Conservation (phyloP, 2,888 invertebrate genomes). For the Erebia epiphron region DNA sequence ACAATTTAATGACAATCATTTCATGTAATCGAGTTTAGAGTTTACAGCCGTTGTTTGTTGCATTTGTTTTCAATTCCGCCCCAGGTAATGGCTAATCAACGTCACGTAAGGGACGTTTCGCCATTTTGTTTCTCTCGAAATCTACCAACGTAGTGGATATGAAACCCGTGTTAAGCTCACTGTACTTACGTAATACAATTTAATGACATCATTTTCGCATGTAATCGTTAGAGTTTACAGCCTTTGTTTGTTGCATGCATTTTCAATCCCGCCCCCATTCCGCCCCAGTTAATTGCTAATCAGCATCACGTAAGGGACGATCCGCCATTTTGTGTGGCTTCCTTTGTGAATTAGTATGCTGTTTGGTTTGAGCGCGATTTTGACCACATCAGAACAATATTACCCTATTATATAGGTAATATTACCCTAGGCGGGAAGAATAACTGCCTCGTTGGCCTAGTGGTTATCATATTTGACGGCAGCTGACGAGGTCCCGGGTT, state of each 20-base stretch:
- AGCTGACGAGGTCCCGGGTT: no score
- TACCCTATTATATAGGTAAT: no score
- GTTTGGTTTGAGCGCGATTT: slow-evolving; percentile 7
- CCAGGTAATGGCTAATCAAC: slow-evolving; percentile 21
- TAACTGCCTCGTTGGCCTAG: no score
- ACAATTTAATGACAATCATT: slow-evolving; percentile 21
- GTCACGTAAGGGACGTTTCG: slow-evolving; percentile 12
- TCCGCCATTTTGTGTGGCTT: slow-evolving; percentile 22
- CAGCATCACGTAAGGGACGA: slow-evolving; percentile 11
- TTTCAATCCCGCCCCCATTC: slow-evolving; percentile 19
- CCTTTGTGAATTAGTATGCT: slow-evolving; percentile 25
- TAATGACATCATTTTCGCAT: slow-evolving; percentile 15
- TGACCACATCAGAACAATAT: no score
- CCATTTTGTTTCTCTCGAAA: slow-evolving; percentile 10
- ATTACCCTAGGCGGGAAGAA: no score
- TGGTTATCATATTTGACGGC: no score
- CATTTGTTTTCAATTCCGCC: slow-evolving; percentile 17
- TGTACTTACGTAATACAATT: neutral
- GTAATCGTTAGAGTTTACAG: slow-evolving; percentile 26
- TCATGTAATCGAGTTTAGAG: slow-evolving; percentile 27
- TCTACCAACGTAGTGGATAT: no score
- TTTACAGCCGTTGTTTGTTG: slow-evolving; percentile 20
- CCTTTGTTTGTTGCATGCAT: slow-evolving; percentile 21
- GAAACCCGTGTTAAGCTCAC: no score
- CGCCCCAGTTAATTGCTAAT: slow-evolving; percentile 22